Evolutionary conservation across 2,888 invertebrate genomes (phyloP), one percentile per base, ranked within the genome.

Genomic region (Hypolimnas misippus): DNA sequence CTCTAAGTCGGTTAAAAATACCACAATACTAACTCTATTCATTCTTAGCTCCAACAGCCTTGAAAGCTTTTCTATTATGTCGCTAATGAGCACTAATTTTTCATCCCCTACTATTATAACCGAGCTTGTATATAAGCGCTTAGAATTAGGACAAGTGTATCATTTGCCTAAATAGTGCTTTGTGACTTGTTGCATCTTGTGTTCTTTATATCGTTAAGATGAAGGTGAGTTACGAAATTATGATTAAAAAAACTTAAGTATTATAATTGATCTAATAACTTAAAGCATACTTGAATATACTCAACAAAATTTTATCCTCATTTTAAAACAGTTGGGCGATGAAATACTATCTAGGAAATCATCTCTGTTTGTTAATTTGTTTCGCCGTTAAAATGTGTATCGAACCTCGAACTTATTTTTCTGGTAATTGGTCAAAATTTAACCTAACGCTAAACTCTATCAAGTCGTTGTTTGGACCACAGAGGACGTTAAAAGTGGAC

Each of bases 51-150:
- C 76, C 33, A 19, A 52, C 71, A 73, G 66, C 88, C 88, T 89
- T 90, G 87, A 85, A 81, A 83, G 81, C 77, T 82, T 81, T 78
- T 82, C 82, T 81, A 78, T 86, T 87, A 78, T 87, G 69, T 73
- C 42, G 49, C 68, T 87, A 88, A 89, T 86, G 85, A 82, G 73
- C 21, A 44, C 51, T 72, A 70, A 89, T 91, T 79, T 84, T 83
- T 89, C 87, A 89, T 69, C 86, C 89, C 89, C 87, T 82, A 77
- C 82, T 70, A 69, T 25, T 21, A 17, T 62, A 55, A 33, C 67
- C 60, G 57, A 53, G 62, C 21, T 14, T 6, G 78, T 90, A 89
- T 90, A 89, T 81, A 90, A 90, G 82, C 71, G 74, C 56, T 16
- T 53, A 19, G 44, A 70, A 71, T 61, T 62, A 61, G 65, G 46